Evolutionary conservation across 2,888 invertebrate genomes (phyloP).

Genomic region (Gymnosoma rotundatum): DNA sequence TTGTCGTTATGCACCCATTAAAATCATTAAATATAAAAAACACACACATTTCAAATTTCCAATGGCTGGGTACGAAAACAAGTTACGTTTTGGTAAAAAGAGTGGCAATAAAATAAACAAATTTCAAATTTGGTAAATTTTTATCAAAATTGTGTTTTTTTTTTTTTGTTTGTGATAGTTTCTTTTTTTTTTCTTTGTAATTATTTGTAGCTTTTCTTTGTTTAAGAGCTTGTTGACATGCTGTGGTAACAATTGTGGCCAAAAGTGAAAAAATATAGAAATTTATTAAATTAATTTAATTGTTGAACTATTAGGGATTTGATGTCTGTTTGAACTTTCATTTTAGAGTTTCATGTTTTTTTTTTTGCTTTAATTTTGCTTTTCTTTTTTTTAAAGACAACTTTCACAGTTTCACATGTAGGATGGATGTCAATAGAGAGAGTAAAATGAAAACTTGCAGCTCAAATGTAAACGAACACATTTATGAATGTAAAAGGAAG

Average conservation of each 20-base stretch:
- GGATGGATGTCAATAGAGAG: conserved; percentile 1
- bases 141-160: conserved; percentile 15
- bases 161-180: background rate
- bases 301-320: conserved; percentile 58
- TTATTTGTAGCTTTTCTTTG: conserved; percentile 39
- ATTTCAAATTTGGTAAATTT: conserved; percentile 55
- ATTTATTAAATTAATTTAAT: conserved; percentile 63
- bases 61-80: background rate
- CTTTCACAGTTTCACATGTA: conserved; percentile 6
- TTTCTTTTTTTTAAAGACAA: background rate
- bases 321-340: conserved; percentile 57
- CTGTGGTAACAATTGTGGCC: conserved; percentile 1
- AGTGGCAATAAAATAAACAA: conserved; percentile 23
- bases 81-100: background rate
- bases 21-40: conserved; percentile 46
- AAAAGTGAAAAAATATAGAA: background rate
- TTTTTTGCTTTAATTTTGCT: background rate
- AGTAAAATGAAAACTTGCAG: background rate
- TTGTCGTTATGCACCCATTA: conserved; percentile 55
- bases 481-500: background rate
- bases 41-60: conserved; percentile 42
- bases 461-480: too few species aligned
- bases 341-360: conserved; percentile 31
- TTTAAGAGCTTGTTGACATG: conserved; percentile 54
- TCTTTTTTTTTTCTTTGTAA: background rate